These are phyloP conservation scores for Drosophila insularis DNA, from an alignment of 1,140 invertebrate species.

Conservation along the genomic window DNA sequence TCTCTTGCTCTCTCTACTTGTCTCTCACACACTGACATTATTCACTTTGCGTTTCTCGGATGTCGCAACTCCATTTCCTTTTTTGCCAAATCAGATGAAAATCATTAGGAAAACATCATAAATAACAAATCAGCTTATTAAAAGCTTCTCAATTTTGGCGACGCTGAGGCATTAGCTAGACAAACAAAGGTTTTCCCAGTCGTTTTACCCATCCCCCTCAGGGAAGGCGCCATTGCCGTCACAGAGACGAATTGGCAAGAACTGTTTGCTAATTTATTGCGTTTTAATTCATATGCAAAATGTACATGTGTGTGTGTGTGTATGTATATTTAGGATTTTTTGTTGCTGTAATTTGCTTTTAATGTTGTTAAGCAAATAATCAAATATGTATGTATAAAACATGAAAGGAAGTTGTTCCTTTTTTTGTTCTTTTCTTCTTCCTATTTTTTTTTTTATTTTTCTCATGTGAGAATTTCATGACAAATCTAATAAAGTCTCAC, in stretches of 20 bases:
- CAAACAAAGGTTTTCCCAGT: constrained; percentile 47
- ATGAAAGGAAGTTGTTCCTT: constrained; percentile 47
- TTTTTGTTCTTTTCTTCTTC: constrained; percentile 14
- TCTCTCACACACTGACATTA: neutral
- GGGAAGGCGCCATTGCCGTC: neutral
- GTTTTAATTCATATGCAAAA: constrained; percentile 81
- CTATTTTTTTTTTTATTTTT: neutral
- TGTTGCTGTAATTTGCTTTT: constrained; percentile 45
- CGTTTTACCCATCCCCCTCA: neutral
- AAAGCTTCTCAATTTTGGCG: constrained; percentile 49
- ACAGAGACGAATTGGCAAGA: constrained; percentile 43
- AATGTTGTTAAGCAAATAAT: constrained; percentile 71
- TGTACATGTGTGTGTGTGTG: constrained; percentile 29
- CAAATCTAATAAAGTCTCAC: constrained; percentile 69
- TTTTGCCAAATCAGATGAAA: constrained; percentile 27
- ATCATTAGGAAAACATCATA: constrained; percentile 71
- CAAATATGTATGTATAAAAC: constrained; percentile 52
- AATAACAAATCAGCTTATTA: constrained; percentile 80
- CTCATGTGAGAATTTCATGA: constrained; percentile 38
- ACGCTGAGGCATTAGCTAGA: constrained; percentile 54
- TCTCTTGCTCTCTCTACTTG: too few relatives aligned
- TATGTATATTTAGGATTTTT: constrained; percentile 24
- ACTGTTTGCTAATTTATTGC: constrained; percentile 74
- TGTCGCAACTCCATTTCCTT: constrained; percentile 9
- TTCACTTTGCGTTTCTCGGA: too few relatives aligned